Evolutionary conservation across 1,140 invertebrate genomes (phyloP).

Genomic region (Caligus rogercresseyi): DNA sequence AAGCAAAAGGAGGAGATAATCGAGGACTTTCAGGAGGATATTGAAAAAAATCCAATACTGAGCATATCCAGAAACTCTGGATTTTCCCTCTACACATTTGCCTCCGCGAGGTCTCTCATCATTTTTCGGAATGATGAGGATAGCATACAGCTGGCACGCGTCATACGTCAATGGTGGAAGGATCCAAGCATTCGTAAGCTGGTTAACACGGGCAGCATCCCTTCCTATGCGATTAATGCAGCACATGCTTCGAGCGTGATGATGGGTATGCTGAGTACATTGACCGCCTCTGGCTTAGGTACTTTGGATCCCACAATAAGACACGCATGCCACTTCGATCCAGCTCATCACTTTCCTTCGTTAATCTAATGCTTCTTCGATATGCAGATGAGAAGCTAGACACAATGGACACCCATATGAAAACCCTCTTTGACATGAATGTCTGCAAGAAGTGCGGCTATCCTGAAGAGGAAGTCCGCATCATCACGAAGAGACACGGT

Average conservation of each 20-base stretch:
- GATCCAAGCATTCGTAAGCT: neutral
- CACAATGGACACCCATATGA: neutral
- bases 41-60: neutral
- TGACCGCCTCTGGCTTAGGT: neutral
- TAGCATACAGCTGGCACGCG: neutral
- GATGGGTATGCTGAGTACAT: neutral
- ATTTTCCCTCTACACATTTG: neutral
- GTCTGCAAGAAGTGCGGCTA: neutral
- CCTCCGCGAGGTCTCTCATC: neutral
- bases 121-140: neutral
- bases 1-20: neutral
- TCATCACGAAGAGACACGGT: neutral
- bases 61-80: neutral
- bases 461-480: neutral
- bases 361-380: neutral
- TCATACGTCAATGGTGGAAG: neutral
- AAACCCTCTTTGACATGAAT: neutral
- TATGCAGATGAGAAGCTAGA: neutral
- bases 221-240: neutral
- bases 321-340: neutral
- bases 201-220: neutral
- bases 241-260: neutral
- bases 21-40: neutral
- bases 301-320: neutral
- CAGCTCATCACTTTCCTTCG: neutral